Base-by-base conservation (phyloP, 2,797 vertebrate species). In the Bradypodion ventrale region DNA sequence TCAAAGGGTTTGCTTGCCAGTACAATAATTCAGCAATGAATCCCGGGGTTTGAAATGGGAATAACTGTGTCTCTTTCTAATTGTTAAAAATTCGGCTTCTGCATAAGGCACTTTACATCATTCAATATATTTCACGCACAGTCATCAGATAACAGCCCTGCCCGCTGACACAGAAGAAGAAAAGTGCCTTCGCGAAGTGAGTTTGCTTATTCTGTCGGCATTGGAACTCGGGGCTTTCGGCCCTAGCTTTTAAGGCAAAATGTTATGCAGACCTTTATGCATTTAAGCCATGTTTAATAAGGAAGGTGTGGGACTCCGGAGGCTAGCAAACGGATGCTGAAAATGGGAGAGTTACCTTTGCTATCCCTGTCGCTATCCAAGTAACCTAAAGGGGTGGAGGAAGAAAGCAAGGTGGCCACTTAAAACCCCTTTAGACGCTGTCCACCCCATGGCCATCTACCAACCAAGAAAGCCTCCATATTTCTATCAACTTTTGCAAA, bases 351-450 rank as follows among this genome's bases (percentile, higher is more conserved):
- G 83, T 84, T 92, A 95, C 95, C 95, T 94, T 93, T 96, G 82
- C 93, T 86, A 69, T 95, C 95, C 0, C 69, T 56, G 0, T 95
- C 93, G 0, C 93, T 91, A 0, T 95, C 95, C 87, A 94, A 86
- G 52, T 94, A 82, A 93, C 95, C 95, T 72, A 27, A 46, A 27
- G n/a, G 3, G 62, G 74, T 1, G 40, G 10, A 2, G 1, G 21
- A 5, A 3, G 25, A 1, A 9, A 1, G 5, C 60, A 52, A 5
- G 42, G 12, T 29, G 13, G 12, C n/a, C 12, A 44, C 42, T 29
- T 73, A 46, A 46, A 15, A 7, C 52, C 21, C 5, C 21, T 56
- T 56, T 56, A 56, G n/a, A n/a, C n/a, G n/a, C n/a, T n/a, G n/a
- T n/a, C n/a, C n/a, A n/a, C n/a, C n/a, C n/a, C n/a, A n/a, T n/a